Evolutionary conservation across 2,797 vertebrate species (phyloP).

Genomic region (Picus viridis): DNA sequence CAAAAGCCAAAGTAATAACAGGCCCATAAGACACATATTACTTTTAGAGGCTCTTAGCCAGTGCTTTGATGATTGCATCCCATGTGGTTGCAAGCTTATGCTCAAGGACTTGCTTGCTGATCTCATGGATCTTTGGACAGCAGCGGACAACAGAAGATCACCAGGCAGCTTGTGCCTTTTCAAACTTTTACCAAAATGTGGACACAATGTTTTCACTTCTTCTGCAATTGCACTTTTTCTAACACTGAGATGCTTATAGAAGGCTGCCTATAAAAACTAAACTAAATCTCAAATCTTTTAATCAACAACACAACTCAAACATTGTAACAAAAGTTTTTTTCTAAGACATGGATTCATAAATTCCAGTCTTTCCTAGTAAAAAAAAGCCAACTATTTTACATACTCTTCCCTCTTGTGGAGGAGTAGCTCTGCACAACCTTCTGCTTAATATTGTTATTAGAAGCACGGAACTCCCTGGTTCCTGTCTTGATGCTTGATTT

Average conservation of each 20-base stretch:
- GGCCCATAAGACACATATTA: neutral
- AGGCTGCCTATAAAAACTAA: neutral
- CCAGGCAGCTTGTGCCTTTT: neutral
- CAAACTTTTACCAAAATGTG: neutral
- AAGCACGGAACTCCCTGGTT: neutral
- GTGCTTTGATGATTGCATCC: neutral
- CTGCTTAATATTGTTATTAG: neutral
- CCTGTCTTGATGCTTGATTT: neutral
- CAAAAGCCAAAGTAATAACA: neutral
- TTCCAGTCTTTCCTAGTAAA: neutral
- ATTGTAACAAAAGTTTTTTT: neutral
- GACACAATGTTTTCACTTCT: neutral
- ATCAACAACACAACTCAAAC: neutral
- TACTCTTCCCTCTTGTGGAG: neutral
- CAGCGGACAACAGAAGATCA: neutral
- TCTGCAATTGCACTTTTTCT: neutral
- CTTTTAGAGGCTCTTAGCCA: neutral
- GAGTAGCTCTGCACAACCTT: neutral
- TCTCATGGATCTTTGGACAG: neutral
- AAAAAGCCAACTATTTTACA: fast-evolving
- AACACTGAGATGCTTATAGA: neutral
- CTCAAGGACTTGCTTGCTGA: neutral
- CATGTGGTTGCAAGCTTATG: neutral
- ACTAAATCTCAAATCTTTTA: neutral
- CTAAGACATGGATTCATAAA: fast-evolving